Conservation (phyloP, 1,140 invertebrate species). For the Papilio xuthus region DNA sequence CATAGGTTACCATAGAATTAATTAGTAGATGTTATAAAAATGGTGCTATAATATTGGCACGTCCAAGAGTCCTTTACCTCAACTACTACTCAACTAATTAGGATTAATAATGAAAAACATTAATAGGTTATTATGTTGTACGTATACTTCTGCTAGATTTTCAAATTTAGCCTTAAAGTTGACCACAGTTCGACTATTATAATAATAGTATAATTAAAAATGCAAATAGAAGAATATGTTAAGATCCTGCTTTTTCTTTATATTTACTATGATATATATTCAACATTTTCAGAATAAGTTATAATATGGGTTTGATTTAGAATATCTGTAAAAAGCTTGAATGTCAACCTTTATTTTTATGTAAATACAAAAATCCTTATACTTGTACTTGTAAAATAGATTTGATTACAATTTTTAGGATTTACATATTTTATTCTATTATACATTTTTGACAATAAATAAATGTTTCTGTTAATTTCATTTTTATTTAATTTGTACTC, state of each 20-base stretch:
- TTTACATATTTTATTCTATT: slow-evolving; percentile 29
- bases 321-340: slow-evolving; percentile 7
- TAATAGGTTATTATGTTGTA: too few relatives aligned
- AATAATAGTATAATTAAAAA: too few relatives aligned
- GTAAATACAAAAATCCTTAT: slow-evolving; percentile 12
- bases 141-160: too few relatives aligned
- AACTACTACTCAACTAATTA: too few relatives aligned
- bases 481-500: neutral
- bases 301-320: neutral
- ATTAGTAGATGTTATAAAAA: neutral
- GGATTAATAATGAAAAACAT: too few relatives aligned
- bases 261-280: neutral
- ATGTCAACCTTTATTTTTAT: neutral
- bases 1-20: neutral
- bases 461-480: slow-evolving; percentile 49
- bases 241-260: neutral
- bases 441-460: slow-evolving; percentile 44
- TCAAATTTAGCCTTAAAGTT: too few relatives aligned
- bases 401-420: neutral
- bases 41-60: slow-evolving; percentile 2
- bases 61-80: neutral
- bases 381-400: neutral
- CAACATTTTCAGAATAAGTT: neutral
- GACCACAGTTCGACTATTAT: too few relatives aligned
- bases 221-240: neutral